Conservation (phyloP, 1,140 invertebrate genomes). For the Sinonovacula constricta region DNA sequence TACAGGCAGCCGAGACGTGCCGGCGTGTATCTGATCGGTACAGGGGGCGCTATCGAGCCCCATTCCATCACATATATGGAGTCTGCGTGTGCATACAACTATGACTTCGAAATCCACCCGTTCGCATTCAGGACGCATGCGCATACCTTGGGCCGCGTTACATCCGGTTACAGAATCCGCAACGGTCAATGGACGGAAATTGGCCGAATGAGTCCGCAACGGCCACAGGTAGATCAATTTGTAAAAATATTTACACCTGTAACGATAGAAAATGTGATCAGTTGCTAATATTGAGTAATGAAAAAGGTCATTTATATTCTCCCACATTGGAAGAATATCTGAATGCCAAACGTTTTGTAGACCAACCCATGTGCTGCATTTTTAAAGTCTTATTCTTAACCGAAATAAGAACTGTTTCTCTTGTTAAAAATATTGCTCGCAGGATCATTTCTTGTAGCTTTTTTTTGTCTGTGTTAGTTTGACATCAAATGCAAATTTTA, state of each 20-base stretch:
- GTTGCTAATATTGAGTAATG: background rate
- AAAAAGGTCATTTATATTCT: background rate
- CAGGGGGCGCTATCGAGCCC: slow-evolving; percentile 8
- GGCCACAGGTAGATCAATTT: slow-evolving; percentile 72
- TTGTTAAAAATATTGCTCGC: too few species aligned
- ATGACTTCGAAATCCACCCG: slow-evolving; percentile 71
- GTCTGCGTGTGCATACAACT: slow-evolving; percentile 66
- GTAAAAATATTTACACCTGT: background rate
- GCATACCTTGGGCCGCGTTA: slow-evolving; percentile 75
- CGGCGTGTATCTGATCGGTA: slow-evolving; percentile 37
- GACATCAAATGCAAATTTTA: too few species aligned
- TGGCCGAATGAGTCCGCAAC: slow-evolving; percentile 75
- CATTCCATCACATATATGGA: slow-evolving; percentile 68
- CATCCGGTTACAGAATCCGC: slow-evolving; percentile 77
- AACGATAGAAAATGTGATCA: background rate
- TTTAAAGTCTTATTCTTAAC: background rate
- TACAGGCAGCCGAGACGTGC: slow-evolving; percentile 31
- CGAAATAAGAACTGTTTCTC: background rate
- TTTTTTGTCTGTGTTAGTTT: too few species aligned
- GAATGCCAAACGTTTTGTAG: background rate
- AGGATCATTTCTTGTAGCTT: too few species aligned
- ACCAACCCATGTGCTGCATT: background rate
- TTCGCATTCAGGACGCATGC: slow-evolving; percentile 78
- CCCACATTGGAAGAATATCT: background rate
- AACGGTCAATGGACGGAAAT: slow-evolving; percentile 76